Evolutionary conservation across 2,113 vertebrate genomes (phyloP).

Genomic region (Aegithalos caudatus): DNA sequence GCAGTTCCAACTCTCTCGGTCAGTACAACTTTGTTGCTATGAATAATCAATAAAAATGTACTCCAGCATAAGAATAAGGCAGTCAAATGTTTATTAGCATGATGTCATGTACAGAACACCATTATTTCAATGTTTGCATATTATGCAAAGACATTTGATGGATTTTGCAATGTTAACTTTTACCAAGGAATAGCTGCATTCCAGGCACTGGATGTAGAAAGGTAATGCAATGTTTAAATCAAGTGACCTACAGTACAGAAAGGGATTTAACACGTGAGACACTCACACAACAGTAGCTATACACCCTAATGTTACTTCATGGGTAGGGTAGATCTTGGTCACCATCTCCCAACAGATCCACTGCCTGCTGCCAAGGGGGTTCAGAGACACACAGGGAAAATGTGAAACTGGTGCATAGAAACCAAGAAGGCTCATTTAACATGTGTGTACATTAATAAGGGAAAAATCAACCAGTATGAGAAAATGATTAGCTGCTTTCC

Average conservation of each 20-base stretch:
- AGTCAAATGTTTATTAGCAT: not conserved
- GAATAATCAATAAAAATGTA: not conserved
- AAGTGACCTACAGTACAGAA: not conserved
- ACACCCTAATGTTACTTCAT: not conserved
- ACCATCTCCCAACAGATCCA: not conserved
- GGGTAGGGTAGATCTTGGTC: not conserved
- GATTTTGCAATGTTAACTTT: not conserved
- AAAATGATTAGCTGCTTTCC: not conserved
- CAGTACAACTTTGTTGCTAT: not conserved
- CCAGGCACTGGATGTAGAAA: not conserved
- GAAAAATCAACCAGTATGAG: not conserved
- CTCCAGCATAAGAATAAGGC: not conserved
- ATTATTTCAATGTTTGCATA: not conserved
- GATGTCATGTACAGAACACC: not conserved
- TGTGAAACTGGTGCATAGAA: not conserved
- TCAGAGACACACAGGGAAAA: not conserved
- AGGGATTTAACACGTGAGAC: not conserved
- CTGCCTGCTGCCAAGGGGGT: not conserved
- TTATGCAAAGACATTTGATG: not conserved
- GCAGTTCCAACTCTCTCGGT: not conserved
- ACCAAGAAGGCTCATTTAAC: not conserved
- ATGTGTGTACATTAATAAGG: not conserved
- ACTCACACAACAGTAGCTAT: accelerated
- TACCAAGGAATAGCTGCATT: not conserved
- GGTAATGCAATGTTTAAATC: not conserved